Conservation (phyloP, 2,888 invertebrate species). For the Mesorhabditis belari region DNA sequence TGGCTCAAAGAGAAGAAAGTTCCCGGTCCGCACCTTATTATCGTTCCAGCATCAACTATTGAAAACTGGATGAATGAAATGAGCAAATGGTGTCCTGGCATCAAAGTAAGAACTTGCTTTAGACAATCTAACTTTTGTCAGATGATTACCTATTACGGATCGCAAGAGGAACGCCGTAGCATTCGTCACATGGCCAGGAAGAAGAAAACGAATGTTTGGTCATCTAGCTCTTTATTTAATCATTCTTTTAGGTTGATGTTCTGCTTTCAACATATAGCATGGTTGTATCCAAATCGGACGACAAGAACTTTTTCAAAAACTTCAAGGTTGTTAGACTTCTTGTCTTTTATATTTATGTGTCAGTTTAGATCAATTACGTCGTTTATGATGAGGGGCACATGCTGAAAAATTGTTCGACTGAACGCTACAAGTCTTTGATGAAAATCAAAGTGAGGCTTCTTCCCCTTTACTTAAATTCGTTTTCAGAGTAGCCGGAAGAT, state of each 20-base stretch:
- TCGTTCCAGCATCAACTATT: conserved; percentile 89
- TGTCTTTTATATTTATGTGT: background rate
- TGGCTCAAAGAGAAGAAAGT: conserved; percentile 73
- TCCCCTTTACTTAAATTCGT: background rate
- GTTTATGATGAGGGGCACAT: conserved; percentile 89
- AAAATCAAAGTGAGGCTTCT: conserved; percentile 29
- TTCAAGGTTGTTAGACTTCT: conserved; percentile 10
- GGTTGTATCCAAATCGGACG: conserved; percentile 76
- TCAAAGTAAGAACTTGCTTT: background rate
- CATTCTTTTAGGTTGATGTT: conserved; percentile 30
- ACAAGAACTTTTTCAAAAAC: conserved; percentile 78
- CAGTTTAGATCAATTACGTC: conserved; percentile 74
- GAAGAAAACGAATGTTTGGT: conserved; percentile 16
- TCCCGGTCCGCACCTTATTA: conserved; percentile 75
- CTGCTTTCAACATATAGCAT: conserved; percentile 61
- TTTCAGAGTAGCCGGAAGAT: conserved; percentile 74
- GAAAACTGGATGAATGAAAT: conserved; percentile 60
- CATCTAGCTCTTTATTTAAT: conserved; percentile 2
- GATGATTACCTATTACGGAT: conserved; percentile 47
- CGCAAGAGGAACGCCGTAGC: conserved; percentile 36
- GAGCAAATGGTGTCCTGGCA: conserved; percentile 37
- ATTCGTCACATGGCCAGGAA: conserved; percentile 33
- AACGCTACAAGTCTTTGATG: conserved; percentile 58
- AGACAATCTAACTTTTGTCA: conserved; percentile 1
- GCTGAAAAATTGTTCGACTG: conserved; percentile 92